Evolutionary conservation across 2,797 vertebrate species (phyloP).

Genomic region (Sebastiscus tertius): DNA sequence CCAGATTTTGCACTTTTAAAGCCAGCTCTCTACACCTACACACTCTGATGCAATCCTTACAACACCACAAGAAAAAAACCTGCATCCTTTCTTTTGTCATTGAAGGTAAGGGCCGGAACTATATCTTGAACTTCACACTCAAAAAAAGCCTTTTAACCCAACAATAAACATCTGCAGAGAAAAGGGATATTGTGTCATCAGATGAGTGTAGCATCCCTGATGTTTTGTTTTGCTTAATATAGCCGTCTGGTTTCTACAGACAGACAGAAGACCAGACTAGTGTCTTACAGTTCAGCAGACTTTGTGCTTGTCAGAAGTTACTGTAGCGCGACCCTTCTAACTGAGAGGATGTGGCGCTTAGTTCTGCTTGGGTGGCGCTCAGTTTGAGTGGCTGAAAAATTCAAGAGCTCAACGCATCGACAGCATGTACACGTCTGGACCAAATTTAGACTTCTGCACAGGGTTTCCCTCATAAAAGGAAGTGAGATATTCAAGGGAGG

Average conservation of each 20-base stretch:
- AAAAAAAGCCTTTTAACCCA: background rate
- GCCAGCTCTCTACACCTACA: conserved; percentile 4
- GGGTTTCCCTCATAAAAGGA: conserved; percentile 3
- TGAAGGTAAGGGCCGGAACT: background rate
- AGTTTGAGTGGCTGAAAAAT: conserved; percentile 56
- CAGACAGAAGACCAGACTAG: background rate
- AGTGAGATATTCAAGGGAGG: background rate
- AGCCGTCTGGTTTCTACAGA: background rate
- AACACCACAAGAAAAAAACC: background rate
- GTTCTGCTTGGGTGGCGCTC: conserved; percentile 30
- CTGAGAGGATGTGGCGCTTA: conserved; percentile 24
- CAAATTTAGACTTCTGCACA: conserved; percentile 22
- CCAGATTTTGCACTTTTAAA: conserved; percentile 26
- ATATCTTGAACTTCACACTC: background rate
- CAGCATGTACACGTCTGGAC: background rate
- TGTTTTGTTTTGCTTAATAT: background rate
- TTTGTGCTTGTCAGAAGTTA: conserved; percentile 2
- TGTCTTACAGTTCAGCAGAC: background rate
- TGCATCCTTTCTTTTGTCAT: background rate
- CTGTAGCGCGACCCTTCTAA: background rate
- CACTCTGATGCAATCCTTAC: conserved; percentile 12
- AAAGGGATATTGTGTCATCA: background rate
- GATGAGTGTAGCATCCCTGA: background rate
- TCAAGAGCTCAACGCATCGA: conserved; percentile 30
- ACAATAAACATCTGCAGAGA: background rate